Base-by-base conservation (phyloP, 2,888 invertebrate genomes). In the Imbricaverruca yamaguchii region DNA sequence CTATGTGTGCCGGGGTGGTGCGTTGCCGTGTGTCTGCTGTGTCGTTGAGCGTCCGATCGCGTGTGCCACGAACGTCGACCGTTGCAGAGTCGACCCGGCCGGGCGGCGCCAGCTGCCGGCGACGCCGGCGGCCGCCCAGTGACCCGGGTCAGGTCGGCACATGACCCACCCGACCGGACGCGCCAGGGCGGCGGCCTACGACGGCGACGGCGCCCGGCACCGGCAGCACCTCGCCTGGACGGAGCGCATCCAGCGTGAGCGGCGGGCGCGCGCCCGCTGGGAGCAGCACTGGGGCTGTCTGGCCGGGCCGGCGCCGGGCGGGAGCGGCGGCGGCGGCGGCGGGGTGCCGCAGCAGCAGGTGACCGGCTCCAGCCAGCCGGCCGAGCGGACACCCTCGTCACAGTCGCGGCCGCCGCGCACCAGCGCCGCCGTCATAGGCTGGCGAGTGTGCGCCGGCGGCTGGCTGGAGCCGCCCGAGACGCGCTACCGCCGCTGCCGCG, bases 371-470 rank as follows among this genome's bases (percentile, higher is more conserved):
- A 8, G 61, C 18, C 61, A 18, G 61, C 21, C 61, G 18, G 61
- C 8, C 18, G 18, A 15, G 13, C 15, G 61, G 18, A 15, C 61
- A 39, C 39, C 39, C 1, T 18, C 61, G 61, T 18, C 61, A 18
- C 61, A 0, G 18, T 4, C 74, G 18, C 53, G 18, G 18, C 8
- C 53, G 53, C 74, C 39, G 21, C 81, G 81, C 80, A 80, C 81
- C 82, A 82, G 83, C 80, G 80, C 74, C 53, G 74, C 53, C 8
- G 74, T 74, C 74, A 74, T 74, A 39, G 74, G 74, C 18, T 74
- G 74, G 74, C 53, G 11, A 7, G 74, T 74, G 53, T 8, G 15
- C 6, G 23, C 39, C 6, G 53, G 53, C 4, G 53, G 25, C 13
- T 15, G 18, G 25, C 74, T 74, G 39, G 74, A 74, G 13, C 74